Evolutionary conservation across 2,888 invertebrate species (phyloP).

Genomic region (Tipula lateralis): DNA sequence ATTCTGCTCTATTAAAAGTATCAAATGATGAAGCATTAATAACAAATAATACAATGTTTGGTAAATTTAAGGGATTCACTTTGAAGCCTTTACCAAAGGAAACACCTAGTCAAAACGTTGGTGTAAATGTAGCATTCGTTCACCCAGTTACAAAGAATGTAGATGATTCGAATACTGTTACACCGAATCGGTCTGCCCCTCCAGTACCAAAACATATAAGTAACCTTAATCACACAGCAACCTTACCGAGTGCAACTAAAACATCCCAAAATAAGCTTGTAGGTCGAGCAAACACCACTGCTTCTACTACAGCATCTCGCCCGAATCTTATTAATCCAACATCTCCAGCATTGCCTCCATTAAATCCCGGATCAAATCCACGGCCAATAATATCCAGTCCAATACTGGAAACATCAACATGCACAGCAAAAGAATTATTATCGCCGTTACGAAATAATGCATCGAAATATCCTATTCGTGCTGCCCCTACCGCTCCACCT

Average conservation of each 20-base stretch:
- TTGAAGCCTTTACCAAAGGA: conserved; percentile 51
- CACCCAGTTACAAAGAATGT: conserved; percentile 43
- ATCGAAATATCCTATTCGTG: conserved; percentile 56
- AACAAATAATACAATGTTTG: conserved; percentile 62
- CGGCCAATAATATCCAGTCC: conserved; percentile 78
- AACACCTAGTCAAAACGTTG: conserved; percentile 40
- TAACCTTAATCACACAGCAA: neutral
- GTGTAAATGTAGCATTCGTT: conserved; percentile 54
- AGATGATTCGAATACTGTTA: conserved; percentile 39
- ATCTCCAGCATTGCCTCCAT: conserved; percentile 58
- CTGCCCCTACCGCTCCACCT: conserved; percentile 55
- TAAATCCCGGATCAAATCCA: conserved; percentile 57
- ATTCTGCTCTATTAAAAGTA: conserved; percentile 60
- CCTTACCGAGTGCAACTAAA: conserved; percentile 46
- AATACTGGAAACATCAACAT: conserved; percentile 74
- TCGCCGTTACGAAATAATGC: conserved; percentile 56
- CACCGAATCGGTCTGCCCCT: conserved; percentile 57
- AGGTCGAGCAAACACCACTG: neutral
- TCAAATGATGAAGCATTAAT: conserved; percentile 51
- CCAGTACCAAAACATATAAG: conserved; percentile 54
- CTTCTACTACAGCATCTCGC: neutral
- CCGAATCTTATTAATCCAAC: neutral
- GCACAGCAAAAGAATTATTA: conserved; percentile 68
- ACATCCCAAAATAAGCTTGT: neutral
- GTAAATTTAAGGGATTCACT: conserved; percentile 82